Conservation (phyloP, 2,888 invertebrate genomes). For the Tetragnatha montana region DNA sequence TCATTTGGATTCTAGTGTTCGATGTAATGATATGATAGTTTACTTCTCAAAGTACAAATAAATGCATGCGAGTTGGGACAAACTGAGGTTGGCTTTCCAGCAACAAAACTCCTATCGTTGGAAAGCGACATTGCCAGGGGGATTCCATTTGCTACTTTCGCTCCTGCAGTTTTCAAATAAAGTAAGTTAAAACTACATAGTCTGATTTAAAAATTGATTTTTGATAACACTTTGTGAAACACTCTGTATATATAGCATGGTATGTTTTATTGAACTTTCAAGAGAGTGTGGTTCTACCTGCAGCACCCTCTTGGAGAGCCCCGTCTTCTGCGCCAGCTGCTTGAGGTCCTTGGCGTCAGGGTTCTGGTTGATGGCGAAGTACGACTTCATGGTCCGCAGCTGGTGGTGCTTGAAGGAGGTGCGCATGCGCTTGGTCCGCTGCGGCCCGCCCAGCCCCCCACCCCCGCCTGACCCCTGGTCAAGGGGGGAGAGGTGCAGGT, state of each 20-base stretch:
- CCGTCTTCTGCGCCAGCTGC: conserved; percentile 99
- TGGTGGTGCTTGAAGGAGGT: conserved; percentile 99
- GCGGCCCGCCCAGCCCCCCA: conserved; percentile 61
- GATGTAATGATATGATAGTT: no score
- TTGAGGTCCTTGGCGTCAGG: conserved; percentile 99
- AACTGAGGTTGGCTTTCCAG: background rate
- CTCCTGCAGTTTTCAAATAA: no score
- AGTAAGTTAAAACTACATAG: no score
- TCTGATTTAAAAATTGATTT: no score
- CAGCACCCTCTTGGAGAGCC: conserved; percentile 97
- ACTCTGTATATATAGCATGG: no score
- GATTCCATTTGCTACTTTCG: background rate
- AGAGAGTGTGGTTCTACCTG: conserved; percentile 89
- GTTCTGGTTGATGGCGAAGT: conserved; percentile 99
- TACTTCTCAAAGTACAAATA: background rate
- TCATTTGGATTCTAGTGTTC: no score
- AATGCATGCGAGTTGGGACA: background rate
- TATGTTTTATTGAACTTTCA: no score
- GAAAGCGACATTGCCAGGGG: background rate
- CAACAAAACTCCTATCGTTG: background rate
- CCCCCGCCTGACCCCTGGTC: conserved; percentile 54
- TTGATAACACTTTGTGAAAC: no score
- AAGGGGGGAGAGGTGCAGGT: conserved; percentile 64
- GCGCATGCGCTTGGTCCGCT: conserved; percentile 91
- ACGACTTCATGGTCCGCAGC: conserved; percentile 98